These are phyloP conservation scores for Osmerus eperlanus DNA, from an alignment of 2,113 vertebrate species.

Conservation along the genomic window DNA sequence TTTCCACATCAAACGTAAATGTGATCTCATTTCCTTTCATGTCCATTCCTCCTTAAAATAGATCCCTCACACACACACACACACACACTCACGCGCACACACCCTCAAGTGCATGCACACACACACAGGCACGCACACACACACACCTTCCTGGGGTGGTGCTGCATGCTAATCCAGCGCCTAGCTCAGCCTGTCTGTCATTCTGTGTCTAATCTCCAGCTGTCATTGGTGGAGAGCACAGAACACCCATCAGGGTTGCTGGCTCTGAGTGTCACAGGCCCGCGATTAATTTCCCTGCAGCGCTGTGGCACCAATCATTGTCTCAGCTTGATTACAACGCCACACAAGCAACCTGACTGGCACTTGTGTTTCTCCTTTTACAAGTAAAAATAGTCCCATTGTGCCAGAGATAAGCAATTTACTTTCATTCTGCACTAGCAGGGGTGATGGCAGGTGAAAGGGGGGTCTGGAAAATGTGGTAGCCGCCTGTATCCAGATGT, in stretches of 20 bases:
- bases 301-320: conserved; percentile 43
- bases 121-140: conserved; percentile 7
- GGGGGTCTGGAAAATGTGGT: conserved; percentile 1
- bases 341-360: conserved; percentile 49
- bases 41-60: conserved; percentile 20
- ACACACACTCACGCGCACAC: background rate
- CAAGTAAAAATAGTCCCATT: conserved; percentile 40
- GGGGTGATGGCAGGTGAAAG: background rate
- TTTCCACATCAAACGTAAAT: conserved; percentile 64
- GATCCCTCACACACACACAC: conserved; percentile 28
- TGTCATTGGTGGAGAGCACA: conserved; percentile 34
- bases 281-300: conserved; percentile 47
- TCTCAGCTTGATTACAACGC: conserved; percentile 53
- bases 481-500: conserved; percentile 31
- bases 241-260: conserved; percentile 33
- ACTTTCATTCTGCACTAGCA: conserved; percentile 33
- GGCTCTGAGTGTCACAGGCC: conserved; percentile 26
- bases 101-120: background rate
- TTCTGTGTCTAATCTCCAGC: conserved; percentile 32
- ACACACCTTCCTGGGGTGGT: conserved; percentile 10
- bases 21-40: conserved; percentile 53
- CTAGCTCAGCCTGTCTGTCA: conserved; percentile 42
- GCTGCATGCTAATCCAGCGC: conserved; percentile 36
- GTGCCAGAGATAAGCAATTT: conserved; percentile 44
- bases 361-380: conserved; percentile 45